Base-by-base conservation (phyloP, 2,797 vertebrate species). In the Mionectes olivaceus region DNA sequence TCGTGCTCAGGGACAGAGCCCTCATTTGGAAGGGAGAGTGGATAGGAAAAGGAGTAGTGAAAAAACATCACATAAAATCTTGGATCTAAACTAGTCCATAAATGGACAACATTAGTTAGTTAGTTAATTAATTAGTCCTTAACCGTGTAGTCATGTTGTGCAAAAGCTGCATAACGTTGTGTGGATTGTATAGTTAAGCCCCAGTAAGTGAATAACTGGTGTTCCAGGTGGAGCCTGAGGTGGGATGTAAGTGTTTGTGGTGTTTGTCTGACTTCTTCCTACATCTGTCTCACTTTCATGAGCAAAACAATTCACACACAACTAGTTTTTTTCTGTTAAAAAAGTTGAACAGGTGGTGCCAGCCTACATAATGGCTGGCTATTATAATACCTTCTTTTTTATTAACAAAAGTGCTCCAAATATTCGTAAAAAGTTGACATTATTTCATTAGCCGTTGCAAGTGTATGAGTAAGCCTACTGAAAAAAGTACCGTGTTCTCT, bases 381-480 rank as follows among this genome's bases (percentile, higher is more conserved):
- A 39, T 75, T 83, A 53, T 55, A 85, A 47, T 59, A 28, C 27
- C 5, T 44, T 55, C 39, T 60, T 85, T 92, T 83, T 87, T 14
- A 41, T 83, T 88, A 91, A 63, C 57, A 80, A 69, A 90, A 59
- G 44, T 33, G 39, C 41, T 93, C 33, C 88, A 84, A 93, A 84
- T 96, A 94, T 94, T 86, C 4, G 5, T 89, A 79, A 92, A 70
- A 95, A 91, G 53, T 95, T 97, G 87, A 81, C 60, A 73, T 90
- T 65, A 79, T 91, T 94, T 95, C 32, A 41, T 90, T 82, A 90
- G 53, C 49, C 56, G 52, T 94, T 76, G 53, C 84, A 50, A n/a
- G 57, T 81, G 21, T 75, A 46, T 46, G 10, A 49, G 46, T 65
- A 94, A 95, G 82, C 15, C 52, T 73, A 50, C 43, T 80, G 60